These are phyloP conservation scores for Acanthococcus lagerstroemiae DNA, from an alignment of 2,888 invertebrate species.

Conservation along the genomic window DNA sequence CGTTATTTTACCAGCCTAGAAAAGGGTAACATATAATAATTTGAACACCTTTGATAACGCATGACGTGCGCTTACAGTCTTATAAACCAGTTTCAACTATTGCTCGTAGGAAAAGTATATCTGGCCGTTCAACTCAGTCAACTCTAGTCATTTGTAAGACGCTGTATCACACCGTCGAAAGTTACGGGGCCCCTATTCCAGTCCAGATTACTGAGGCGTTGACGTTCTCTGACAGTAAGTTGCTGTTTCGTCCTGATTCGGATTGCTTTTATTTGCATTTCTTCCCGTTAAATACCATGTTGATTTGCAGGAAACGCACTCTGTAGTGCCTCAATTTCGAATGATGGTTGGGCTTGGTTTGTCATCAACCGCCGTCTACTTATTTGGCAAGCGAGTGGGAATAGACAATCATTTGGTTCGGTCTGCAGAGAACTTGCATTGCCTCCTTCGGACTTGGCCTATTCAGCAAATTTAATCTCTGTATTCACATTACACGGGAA, in stretches of 20 bases:
- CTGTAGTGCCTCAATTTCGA: slow-evolving; percentile 44
- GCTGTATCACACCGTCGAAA: slow-evolving; percentile 25
- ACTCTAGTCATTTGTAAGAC: slow-evolving; percentile 20
- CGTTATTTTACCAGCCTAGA: slow-evolving; percentile 10
- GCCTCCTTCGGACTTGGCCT: slow-evolving; percentile 85
- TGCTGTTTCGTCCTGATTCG: background rate
- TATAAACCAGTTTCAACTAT: background rate
- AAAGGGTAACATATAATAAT: background rate
- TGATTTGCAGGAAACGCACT: slow-evolving; percentile 14
- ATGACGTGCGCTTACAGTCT: background rate
- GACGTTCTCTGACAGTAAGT: slow-evolving; percentile 21
- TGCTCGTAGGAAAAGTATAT: slow-evolving; percentile 4
- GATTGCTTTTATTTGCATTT: too few species aligned
- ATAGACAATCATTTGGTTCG: slow-evolving; percentile 39
- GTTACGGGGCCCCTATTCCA: slow-evolving; percentile 13
- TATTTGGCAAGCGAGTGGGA: slow-evolving; percentile 61
- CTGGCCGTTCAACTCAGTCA: slow-evolving; percentile 16
- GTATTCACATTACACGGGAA: slow-evolving; percentile 52
- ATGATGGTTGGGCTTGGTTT: slow-evolving; percentile 70
- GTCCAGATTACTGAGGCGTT: slow-evolving; percentile 28
- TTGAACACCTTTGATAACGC: background rate
- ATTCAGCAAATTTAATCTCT: slow-evolving; percentile 72
- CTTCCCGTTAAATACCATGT: too few species aligned
- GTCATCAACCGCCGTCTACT: slow-evolving; percentile 75
- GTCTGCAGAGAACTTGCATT: slow-evolving; percentile 76